Evolutionary conservation across 2,888 invertebrate genomes (phyloP), one percentile per base, ranked within the genome.

Genomic region (Unio pictorum): DNA sequence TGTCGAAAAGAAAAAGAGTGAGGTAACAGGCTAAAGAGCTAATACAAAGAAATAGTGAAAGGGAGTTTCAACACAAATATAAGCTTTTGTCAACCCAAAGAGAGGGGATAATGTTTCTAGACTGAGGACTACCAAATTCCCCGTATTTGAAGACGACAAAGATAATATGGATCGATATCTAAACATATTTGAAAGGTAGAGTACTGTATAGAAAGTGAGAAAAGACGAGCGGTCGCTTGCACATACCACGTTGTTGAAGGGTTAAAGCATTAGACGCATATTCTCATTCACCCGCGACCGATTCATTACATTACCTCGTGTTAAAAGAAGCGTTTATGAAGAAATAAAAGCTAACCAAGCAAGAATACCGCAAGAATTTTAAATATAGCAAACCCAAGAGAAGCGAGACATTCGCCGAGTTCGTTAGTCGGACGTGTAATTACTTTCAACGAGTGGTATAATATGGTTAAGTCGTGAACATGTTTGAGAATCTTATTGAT

Each of bases 331-430:
- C 17, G 23, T 26, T 60, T 20, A 4, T 60, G 60, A 60, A 60
- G 60, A 60, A 28, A 28, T 7, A 28, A 7, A 26, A 60, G 60
- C 60, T 60, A 28, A 23, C 60, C 26, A 26, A 60, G n/a, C 26
- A 60, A 60, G 26, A 26, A 17, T 60, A 26, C 17, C 15, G 60
- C 26, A 60, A 60, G 26, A 60, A 60, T 17, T 60, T 60, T n/a
- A 60, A 28, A 17, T 60, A 23, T 17, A 28, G 26, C 1, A 60
- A 28, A n/a, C 60, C 26, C 17, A 26, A 60, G n/a, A n/a, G 15
- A n/a, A 26, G 60, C 17, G 60, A 60, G 60, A 60, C 60, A n/a
- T 60, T 60, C n/a, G 17, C 60, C 15, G 26, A 60, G 11, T 60
- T 60, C 20, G 26, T 28, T 8, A 11, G 23, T 15, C 11, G 11